phyloP scores from a whole-genome alignment of 1,140 invertebrate species.

The Archegozetes longisetosus region DNA sequence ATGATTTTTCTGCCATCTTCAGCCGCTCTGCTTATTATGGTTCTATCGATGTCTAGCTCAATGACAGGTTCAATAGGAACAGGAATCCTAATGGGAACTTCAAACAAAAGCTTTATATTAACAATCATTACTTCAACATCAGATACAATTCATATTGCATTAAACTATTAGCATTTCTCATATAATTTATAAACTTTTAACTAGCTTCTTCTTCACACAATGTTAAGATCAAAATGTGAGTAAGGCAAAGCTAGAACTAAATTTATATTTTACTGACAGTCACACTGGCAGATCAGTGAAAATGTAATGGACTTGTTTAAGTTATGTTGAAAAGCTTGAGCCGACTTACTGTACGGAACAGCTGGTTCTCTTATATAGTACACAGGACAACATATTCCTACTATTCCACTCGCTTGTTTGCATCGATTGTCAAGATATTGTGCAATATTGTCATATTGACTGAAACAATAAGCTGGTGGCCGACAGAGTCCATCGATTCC shows the following conservation, averaged over 20 bases:
- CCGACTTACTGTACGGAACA: neutral
- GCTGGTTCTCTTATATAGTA: neutral
- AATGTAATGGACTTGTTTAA: neutral
- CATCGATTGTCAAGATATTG: constrained; percentile 12
- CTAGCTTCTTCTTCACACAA: too few species aligned
- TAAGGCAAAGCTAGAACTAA: neutral
- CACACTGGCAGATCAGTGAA: neutral
- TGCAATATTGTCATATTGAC: constrained; percentile 7
- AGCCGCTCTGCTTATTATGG: constrained; percentile 8
- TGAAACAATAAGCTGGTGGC: constrained; percentile 14
- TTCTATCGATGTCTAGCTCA: constrained; percentile 4
- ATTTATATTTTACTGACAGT: neutral
- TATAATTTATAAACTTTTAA: too few species aligned
- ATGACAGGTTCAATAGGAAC: neutral
- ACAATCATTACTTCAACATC: neutral
- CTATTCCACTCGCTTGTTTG: neutral
- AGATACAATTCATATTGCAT: too few species aligned
- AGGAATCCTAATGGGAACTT: constrained; percentile 10
- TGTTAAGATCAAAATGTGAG: too few species aligned
- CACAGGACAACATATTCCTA: constrained; percentile 16
- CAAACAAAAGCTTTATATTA: neutral
- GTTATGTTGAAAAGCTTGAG: neutral
- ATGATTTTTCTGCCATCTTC: constrained; percentile 7
- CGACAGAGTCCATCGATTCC: constrained; percentile 14
- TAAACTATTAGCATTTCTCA: too few species aligned